phyloP scores from a whole-genome alignment of 2,888 invertebrate genomes.

The Sialis lutaria region DNA sequence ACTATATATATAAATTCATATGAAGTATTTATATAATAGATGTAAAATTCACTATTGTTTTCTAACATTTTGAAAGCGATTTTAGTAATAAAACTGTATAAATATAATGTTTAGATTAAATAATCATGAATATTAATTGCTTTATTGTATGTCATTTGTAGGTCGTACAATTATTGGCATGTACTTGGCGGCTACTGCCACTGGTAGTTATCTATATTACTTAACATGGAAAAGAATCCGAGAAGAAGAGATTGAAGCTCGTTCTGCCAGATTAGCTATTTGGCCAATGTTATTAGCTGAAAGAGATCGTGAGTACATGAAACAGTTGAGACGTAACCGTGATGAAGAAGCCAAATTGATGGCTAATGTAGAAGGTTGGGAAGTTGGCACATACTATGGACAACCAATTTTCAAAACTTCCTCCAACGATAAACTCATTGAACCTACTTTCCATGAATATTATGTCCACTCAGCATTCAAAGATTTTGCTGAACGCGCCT shows the following conservation, averaged over 20 bases:
- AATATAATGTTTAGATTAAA: background rate
- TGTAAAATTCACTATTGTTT: too few species aligned
- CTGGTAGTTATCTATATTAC: conserved; percentile 37
- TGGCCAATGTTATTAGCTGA: conserved; percentile 67
- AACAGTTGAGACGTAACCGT: conserved; percentile 59
- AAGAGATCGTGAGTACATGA: conserved; percentile 66
- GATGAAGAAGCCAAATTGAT: conserved; percentile 76
- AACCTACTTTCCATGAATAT: conserved; percentile 50
- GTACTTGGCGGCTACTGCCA: conserved; percentile 36
- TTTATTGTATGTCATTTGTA: conserved; percentile 17
- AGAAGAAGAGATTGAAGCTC: conserved; percentile 50
- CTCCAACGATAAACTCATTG: conserved; percentile 40
- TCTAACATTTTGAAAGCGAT: background rate
- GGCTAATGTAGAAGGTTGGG: conserved; percentile 82
- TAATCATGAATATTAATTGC: conserved; percentile 2
- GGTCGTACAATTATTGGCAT: conserved; percentile 44
- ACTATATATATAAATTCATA: conserved; percentile 6
- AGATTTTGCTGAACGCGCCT: conserved; percentile 31
- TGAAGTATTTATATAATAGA: too few species aligned
- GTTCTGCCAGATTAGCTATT: conserved; percentile 59
- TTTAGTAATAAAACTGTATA: background rate
- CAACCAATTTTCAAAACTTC: conserved; percentile 61
- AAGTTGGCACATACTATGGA: conserved; percentile 76
- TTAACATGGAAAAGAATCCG: conserved; percentile 32
- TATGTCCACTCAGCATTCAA: conserved; percentile 43